A percentile compares a stretch with the other conserved stretches of the same genome.
phyloP scores from a whole-genome alignment of 2,888 invertebrate genomes.

The Busseola fusca region DNA sequence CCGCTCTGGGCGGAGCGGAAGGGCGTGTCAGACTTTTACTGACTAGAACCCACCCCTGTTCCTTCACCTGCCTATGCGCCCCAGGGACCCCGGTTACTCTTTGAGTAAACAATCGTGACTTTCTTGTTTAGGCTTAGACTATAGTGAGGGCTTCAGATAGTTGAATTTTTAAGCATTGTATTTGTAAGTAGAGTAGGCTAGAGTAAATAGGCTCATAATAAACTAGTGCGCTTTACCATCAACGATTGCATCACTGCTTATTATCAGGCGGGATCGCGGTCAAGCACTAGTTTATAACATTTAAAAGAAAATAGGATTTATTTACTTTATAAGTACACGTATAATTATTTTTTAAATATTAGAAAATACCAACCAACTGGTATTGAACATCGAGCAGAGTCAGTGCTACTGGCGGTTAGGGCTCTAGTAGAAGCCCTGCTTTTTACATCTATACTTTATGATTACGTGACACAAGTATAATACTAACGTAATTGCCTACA shows the following conservation, averaged over 20 bases:
- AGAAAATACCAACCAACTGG: background rate
- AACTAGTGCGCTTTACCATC: no score
- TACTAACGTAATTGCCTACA: background rate
- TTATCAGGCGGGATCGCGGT: no score
- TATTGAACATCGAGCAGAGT: background rate
- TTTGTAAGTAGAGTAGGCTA: no score
- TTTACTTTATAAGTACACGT: background rate
- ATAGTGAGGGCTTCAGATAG: background rate
- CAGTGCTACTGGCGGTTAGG: background rate
- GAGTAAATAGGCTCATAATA: no score
- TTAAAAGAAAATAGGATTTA: background rate
- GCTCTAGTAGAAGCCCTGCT: background rate
- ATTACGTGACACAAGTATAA: slow-evolving; percentile 4
- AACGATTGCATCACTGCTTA: no score
- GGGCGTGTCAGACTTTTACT: no score
- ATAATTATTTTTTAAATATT: background rate
- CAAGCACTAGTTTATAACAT: background rate
- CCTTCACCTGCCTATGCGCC: no score
- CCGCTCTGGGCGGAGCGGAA: no score
- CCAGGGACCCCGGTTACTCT: no score
- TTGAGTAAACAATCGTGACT: no score
- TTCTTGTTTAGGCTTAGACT: no score
- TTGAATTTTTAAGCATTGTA: background rate
- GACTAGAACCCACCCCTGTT: no score
- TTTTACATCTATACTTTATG: background rate